Evolutionary conservation across 2,113 vertebrate genomes (phyloP).

Genomic region (Oreochromis niloticus): DNA sequence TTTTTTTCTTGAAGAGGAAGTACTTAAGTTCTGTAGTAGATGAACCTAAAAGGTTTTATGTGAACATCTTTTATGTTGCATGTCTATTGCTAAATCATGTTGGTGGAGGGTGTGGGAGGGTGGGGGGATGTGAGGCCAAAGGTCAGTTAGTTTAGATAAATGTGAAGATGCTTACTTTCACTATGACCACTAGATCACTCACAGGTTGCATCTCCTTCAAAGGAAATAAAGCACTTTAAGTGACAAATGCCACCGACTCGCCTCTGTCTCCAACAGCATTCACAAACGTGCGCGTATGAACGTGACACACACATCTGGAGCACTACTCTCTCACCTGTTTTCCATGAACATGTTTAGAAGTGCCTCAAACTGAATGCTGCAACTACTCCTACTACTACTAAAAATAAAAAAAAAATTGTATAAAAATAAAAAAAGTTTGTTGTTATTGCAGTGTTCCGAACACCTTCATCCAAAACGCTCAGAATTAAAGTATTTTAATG

Average conservation of each 20-base stretch:
- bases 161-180: conserved; percentile 70
- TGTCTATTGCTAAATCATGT: conserved; percentile 45
- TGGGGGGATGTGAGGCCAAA: conserved; percentile 28
- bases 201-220: conserved; percentile 50
- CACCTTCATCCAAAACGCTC: not conserved
- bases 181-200: conserved; percentile 71
- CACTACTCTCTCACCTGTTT: not conserved
- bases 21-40: conserved; percentile 16
- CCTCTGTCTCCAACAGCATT: not conserved
- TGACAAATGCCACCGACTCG: conserved; percentile 34
- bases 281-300: not conserved
- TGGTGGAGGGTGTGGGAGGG: not conserved
- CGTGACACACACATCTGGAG: not conserved
- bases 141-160: conserved; percentile 56
- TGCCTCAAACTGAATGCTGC: not conserved
- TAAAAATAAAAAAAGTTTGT: not conserved
- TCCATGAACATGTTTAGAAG: not conserved
- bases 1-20: conserved; percentile 28
- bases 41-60: conserved; percentile 34
- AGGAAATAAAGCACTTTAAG: conserved; percentile 77
- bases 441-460: not conserved
- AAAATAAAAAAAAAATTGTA: not conserved
- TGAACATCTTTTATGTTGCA: conserved; percentile 60
- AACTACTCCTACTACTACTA: not conserved
- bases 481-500: not conserved